Conservation (phyloP, 2,888 invertebrate species). For the Tromatobia lineatoria region DNA sequence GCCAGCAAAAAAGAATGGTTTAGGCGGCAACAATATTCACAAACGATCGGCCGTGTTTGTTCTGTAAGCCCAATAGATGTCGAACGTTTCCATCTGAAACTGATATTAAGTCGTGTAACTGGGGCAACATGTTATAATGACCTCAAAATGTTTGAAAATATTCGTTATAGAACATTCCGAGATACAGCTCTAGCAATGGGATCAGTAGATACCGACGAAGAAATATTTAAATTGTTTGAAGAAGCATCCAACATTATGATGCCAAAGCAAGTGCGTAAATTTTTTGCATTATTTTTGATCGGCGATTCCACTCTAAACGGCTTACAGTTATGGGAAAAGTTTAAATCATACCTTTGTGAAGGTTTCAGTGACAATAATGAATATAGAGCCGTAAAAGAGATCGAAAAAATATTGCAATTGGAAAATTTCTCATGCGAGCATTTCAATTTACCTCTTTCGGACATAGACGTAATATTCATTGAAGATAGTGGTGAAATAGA, state of each 20-base stretch:
- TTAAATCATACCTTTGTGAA: background rate
- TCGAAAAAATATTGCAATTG: no score
- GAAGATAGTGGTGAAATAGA: background rate
- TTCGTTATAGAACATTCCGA: conserved; percentile 35
- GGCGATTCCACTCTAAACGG: background rate
- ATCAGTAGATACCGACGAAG: conserved; percentile 40
- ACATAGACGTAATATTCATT: no score
- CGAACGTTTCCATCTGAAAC: no score
- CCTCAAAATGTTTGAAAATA: no score
- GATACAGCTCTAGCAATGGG: conserved; percentile 53
- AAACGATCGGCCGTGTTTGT: conserved; percentile 54
- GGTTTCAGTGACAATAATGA: no score
- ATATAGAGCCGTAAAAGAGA: no score
- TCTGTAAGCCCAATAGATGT: conserved; percentile 32
- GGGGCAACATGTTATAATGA: conserved; percentile 55
- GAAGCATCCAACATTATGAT: no score
- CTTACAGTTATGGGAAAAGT: no score
- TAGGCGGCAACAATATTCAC: conserved; percentile 34
- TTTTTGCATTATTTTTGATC: conserved; percentile 33
- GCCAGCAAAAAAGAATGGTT: conserved; percentile 34
- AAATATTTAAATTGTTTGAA: conserved; percentile 47
- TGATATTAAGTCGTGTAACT: conserved; percentile 52
- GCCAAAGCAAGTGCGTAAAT: conserved; percentile 29
- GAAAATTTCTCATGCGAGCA: no score
- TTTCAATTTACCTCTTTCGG: no score